A percentile compares a stretch with the other conserved stretches of the same genome.
Conservation (phyloP, 2,888 invertebrate species). For the Eremobia ochroleuca region DNA sequence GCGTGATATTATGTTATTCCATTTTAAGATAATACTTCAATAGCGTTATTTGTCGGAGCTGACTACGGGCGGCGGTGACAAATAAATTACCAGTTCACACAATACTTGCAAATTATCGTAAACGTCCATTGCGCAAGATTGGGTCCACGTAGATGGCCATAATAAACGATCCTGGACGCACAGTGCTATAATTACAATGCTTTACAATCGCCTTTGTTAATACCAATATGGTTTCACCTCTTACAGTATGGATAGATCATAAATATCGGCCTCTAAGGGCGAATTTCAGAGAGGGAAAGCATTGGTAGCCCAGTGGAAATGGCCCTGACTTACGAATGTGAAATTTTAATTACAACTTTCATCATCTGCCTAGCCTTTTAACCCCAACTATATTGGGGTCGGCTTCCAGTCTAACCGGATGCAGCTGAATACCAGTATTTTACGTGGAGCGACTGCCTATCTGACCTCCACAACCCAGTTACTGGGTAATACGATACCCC, state of each 20-base stretch:
- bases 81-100: slow-evolving; percentile 24
- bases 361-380: too few species aligned
- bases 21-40: background rate
- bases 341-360: too few species aligned
- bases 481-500: too few species aligned
- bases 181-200: slow-evolving; percentile 33
- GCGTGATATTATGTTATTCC: background rate
- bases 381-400: too few species aligned
- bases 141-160: slow-evolving; percentile 22
- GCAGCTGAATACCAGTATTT: too few species aligned
- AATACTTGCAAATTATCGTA: slow-evolving; percentile 39
- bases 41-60: background rate
- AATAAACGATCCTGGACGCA: slow-evolving; percentile 6
- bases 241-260: background rate
- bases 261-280: background rate
- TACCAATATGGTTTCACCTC: slow-evolving; percentile 11
- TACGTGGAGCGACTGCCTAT: too few species aligned
- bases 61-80: background rate
- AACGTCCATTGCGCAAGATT: slow-evolving; percentile 42
- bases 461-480: too few species aligned
- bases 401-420: too few species aligned
- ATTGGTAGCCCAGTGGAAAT: too few species aligned
- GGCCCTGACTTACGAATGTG: too few species aligned
- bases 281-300: background rate
- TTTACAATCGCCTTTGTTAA: slow-evolving; percentile 34